phyloP scores from a whole-genome alignment of 2,888 invertebrate species.

The Morpho achilles region DNA sequence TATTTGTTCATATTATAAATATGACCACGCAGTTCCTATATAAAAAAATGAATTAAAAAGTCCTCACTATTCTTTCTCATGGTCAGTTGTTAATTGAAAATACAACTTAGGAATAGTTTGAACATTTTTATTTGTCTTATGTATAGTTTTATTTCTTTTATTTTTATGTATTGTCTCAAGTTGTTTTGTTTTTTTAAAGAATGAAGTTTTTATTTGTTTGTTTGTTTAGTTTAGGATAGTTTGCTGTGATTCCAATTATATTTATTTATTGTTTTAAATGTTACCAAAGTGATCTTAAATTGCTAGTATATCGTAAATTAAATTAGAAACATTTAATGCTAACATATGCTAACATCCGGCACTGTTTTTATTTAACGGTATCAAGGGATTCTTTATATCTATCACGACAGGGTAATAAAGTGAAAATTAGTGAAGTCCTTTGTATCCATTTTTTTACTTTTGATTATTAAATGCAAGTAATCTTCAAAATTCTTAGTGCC shows the following conservation, averaged over 20 bases:
- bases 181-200: constrained; percentile 18
- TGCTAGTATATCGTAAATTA: constrained; percentile 26
- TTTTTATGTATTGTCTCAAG: neutral
- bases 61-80: constrained; percentile 17
- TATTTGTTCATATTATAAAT: constrained; percentile 23
- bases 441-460: constrained; percentile 4
- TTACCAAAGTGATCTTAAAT: constrained; percentile 33
- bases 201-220: constrained; percentile 25
- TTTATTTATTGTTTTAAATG: constrained; percentile 25
- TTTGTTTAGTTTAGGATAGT: constrained; percentile 24
- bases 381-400: constrained; percentile 23
- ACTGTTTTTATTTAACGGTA: constrained; percentile 14
- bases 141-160: neutral
- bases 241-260: constrained; percentile 36
- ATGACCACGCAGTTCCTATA: constrained; percentile 28
- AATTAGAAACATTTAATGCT: constrained; percentile 13
- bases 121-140: neutral
- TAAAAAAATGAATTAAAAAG: constrained; percentile 13
- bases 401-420: constrained; percentile 28
- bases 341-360: constrained; percentile 8
- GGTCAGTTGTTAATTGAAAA: constrained; percentile 4
- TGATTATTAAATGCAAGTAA: constrained; percentile 1
- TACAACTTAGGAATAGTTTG: neutral
- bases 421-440: constrained; percentile 17
- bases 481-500: constrained; percentile 19